Percentiles rank a stretch among this genome's conserved stretches.
These are phyloP conservation scores for Bradypodion ventrale DNA, from an alignment of 2,797 vertebrate species.

Conservation along the genomic window DNA sequence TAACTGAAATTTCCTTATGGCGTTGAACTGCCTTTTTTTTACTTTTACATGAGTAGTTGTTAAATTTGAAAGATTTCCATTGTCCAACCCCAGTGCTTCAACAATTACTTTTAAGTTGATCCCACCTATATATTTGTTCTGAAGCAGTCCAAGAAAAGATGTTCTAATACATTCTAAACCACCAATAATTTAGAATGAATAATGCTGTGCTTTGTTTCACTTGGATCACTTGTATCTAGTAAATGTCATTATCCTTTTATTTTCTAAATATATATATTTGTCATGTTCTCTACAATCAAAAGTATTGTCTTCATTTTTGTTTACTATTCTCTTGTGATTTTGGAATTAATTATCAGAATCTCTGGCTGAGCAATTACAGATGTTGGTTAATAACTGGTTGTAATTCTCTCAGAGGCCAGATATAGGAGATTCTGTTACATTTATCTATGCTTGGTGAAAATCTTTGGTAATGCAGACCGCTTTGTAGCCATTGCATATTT, in stretches of 20 bases:
- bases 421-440: constrained; percentile 45
- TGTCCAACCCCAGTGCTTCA: constrained; percentile 1
- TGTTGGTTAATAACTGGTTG: constrained; percentile 33
- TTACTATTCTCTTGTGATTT: constrained; percentile 39
- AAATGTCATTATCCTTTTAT: constrained; percentile 52
- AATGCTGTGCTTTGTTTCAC: constrained; percentile 84
- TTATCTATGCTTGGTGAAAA: constrained; percentile 48
- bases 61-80: not conserved
- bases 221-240: constrained; percentile 67
- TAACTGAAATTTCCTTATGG: not conserved
- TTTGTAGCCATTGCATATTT: constrained; percentile 53
- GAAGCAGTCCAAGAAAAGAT: constrained; percentile 23
- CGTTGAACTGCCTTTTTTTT: not conserved
- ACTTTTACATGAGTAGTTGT: not conserved
- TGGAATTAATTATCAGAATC: constrained; percentile 37
- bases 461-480: constrained; percentile 79
- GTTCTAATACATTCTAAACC: constrained; percentile 41
- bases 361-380: constrained; percentile 55
- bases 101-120: not conserved
- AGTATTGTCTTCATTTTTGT: constrained; percentile 52
- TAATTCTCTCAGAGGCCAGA: constrained; percentile 49
- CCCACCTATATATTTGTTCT: constrained; percentile 33
- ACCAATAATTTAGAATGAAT: constrained; percentile 49
- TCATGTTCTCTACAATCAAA: constrained; percentile 59
- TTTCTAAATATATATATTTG: constrained; percentile 56